Percentiles rank a stretch among this genome's conserved stretches.
phyloP scores from a whole-genome alignment of 2,888 invertebrate species.

The Andrena flavipes region DNA sequence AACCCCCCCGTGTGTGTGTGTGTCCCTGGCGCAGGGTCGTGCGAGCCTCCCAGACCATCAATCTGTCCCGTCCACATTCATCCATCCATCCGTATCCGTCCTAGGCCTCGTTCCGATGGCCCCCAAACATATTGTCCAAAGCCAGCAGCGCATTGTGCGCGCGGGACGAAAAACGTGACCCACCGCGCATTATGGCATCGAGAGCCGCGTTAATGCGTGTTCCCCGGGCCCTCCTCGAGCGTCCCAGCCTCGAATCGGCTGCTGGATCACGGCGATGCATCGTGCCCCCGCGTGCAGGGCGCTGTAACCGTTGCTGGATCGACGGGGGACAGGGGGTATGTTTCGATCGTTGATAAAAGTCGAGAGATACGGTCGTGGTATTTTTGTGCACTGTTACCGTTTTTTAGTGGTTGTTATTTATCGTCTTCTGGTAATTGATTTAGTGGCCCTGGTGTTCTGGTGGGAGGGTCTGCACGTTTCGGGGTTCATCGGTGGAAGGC shows the following conservation, averaged over 20 bases:
- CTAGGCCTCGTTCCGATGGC: constrained; percentile 68
- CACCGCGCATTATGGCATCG: constrained; percentile 70
- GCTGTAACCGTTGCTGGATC: constrained; percentile 20
- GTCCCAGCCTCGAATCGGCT: constrained; percentile 49
- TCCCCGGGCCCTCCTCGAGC: constrained; percentile 51
- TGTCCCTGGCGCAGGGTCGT: constrained; percentile 30
- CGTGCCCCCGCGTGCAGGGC: constrained; percentile 4
- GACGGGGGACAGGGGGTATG: neutral
- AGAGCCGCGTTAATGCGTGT: constrained; percentile 81
- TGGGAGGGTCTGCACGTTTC: no score
- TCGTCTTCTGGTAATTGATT: no score
- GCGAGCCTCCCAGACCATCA: constrained; percentile 36
- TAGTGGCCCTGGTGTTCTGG: no score
- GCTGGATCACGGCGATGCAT: constrained; percentile 23
- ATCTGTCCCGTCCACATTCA: constrained; percentile 58
- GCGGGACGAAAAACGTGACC: constrained; percentile 61
- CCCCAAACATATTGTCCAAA: constrained; percentile 76
- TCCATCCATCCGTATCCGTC: constrained; percentile 63
- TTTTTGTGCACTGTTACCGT: neutral
- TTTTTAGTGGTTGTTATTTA: neutral
- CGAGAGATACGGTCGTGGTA: neutral
- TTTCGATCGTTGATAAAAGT: constrained; percentile 45
- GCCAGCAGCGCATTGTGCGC: constrained; percentile 65
- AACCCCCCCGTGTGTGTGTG: constrained; percentile 68
- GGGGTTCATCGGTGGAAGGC: no score